Evolutionary conservation across 2,888 invertebrate genomes (phyloP).

Genomic region (Coleophora deauratella): DNA sequence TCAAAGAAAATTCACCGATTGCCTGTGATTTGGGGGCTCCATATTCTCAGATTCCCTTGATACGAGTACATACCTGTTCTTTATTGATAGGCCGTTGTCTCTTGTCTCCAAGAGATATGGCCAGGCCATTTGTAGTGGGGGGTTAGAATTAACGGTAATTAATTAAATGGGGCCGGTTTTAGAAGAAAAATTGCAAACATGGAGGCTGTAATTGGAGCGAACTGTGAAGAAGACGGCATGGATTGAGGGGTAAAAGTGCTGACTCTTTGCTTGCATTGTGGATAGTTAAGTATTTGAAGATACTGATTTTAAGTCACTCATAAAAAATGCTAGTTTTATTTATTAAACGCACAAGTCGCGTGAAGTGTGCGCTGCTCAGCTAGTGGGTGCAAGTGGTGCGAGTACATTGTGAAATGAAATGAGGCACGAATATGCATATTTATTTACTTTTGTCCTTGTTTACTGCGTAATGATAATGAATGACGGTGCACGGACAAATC

Average conservation of each 20-base stretch:
- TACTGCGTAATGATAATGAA: too few species aligned
- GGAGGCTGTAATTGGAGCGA: constrained; percentile 5
- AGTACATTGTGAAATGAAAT: too few species aligned
- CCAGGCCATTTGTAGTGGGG: constrained; percentile 40
- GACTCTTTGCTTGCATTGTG: not conserved
- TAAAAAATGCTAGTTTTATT: too few species aligned
- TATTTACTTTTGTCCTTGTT: too few species aligned
- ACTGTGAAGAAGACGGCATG: too few species aligned
- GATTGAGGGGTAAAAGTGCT: not conserved
- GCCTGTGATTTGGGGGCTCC: not conserved
- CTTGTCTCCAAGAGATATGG: constrained; percentile 60
- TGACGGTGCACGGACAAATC: too few species aligned
- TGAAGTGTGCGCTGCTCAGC: too few species aligned
- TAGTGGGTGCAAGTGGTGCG: too few species aligned
- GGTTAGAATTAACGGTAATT: constrained; percentile 29
- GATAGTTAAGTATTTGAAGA: not conserved
- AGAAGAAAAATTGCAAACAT: constrained; percentile 18
- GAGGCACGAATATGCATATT: too few species aligned
- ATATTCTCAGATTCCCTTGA: too few species aligned
- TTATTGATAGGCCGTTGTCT: constrained; percentile 67
- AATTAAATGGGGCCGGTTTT: constrained; percentile 19
- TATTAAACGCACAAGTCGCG: too few species aligned
- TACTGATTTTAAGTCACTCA: not conserved
- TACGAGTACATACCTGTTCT: constrained; percentile 15
- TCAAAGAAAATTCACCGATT: too few species aligned